A percentile compares a stretch with the other conserved stretches of the same genome.
Evolutionary conservation across 1,140 invertebrate species (phyloP).

Genomic region (Bicyclus anynana): DNA sequence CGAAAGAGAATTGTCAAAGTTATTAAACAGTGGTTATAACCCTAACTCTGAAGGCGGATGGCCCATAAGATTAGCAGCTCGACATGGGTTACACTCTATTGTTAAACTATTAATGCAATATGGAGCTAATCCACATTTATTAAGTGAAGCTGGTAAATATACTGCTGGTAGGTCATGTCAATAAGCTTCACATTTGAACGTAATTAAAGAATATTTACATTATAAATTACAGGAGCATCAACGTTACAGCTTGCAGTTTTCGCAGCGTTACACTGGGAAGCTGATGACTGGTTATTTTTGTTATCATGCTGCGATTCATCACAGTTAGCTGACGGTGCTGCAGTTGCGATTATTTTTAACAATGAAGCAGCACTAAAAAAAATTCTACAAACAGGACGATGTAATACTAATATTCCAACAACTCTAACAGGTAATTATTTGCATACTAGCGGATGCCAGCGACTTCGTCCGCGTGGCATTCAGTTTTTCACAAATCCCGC

Average conservation of each 20-base stretch:
- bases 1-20: slow-evolving; percentile 38
- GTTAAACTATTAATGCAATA: slow-evolving; percentile 55
- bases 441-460: no score
- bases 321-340: slow-evolving; percentile 65
- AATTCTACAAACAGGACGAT: slow-evolving; percentile 59
- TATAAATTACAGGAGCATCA: slow-evolving; percentile 62
- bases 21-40: slow-evolving; percentile 51
- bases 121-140: slow-evolving; percentile 61
- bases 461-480: no score
- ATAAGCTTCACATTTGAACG: no score
- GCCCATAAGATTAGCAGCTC: slow-evolving; percentile 59
- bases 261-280: slow-evolving; percentile 55
- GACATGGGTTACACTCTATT: slow-evolving; percentile 44
- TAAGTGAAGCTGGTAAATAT: slow-evolving; percentile 48
- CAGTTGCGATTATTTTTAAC: slow-evolving; percentile 63
- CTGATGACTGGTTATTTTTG: slow-evolving; percentile 54
- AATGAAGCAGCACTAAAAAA: slow-evolving; percentile 54
- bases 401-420: slow-evolving; percentile 63
- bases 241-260: slow-evolving; percentile 69
- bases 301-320: slow-evolving; percentile 65
- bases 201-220: slow-evolving; percentile 7
- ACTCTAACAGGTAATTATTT: slow-evolving; percentile 54
- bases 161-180: no score
- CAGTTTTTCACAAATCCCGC: no score
- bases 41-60: slow-evolving; percentile 64